These are phyloP conservation scores for Eira barbara DNA, from an alignment of 2,113 vertebrate genomes.

Conservation along the genomic window DNA sequence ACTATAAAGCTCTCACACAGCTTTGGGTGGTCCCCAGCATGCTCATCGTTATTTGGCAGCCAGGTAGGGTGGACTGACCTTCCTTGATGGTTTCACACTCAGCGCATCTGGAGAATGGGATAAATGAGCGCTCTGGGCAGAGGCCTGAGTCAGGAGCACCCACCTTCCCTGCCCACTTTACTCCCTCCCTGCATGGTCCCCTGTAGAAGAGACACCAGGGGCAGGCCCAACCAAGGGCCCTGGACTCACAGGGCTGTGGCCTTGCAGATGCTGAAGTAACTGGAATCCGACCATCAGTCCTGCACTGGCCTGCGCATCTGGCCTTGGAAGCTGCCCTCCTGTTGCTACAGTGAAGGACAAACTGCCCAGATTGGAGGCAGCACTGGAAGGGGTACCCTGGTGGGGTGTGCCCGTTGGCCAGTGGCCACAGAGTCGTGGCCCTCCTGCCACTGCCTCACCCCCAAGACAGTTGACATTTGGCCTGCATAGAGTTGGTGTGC, in stretches of 20 bases:
- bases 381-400: neutral
- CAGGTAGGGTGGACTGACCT: neutral
- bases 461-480: neutral
- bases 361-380: neutral
- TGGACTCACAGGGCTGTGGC: neutral
- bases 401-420: neutral
- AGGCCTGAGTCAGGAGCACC: neutral
- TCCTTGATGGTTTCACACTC: neutral
- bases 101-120: neutral
- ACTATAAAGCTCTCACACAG: neutral
- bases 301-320: neutral
- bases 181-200: neutral
- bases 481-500: neutral
- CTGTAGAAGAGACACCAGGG: neutral
- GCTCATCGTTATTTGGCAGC: neutral
- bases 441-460: neutral
- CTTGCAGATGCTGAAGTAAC: neutral
- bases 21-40: neutral
- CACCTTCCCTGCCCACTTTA: neutral
- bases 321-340: neutral
- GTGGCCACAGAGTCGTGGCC: neutral
- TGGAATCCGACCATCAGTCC: neutral
- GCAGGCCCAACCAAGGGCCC: neutral
- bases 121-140: neutral
- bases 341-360: neutral